phyloP scores from a whole-genome alignment of 2,888 invertebrate genomes.

The Habroteleia sp. region DNA sequence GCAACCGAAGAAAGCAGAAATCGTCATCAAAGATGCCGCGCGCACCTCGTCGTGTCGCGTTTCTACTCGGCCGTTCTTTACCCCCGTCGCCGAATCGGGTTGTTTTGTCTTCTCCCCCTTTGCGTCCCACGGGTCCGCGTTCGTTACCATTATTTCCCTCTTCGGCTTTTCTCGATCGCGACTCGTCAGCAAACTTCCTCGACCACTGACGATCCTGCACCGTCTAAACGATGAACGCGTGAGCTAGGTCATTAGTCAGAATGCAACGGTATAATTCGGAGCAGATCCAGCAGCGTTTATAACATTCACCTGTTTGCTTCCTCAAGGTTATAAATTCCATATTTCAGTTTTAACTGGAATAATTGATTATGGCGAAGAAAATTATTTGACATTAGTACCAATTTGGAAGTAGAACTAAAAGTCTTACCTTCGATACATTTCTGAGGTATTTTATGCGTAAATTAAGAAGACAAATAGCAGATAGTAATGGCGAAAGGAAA shows the following conservation, averaged over 20 bases:
- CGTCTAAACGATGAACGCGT: conserved; percentile 19
- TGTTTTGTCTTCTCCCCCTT: conserved; percentile 50
- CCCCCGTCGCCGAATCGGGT: conserved; percentile 66
- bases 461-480: no score
- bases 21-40: conserved; percentile 75
- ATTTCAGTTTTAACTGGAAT: no score
- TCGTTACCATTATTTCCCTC: conserved; percentile 21
- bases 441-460: no score
- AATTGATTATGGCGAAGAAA: no score
- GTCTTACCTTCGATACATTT: no score
- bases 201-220: conserved; percentile 9
- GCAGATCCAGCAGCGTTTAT: no score
- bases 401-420: no score
- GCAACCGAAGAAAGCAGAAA: conserved; percentile 66
- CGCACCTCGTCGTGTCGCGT: conserved; percentile 67
- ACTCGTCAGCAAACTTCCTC: conserved; percentile 12
- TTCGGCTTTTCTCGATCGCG: conserved; percentile 8
- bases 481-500: no score
- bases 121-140: conserved; percentile 55
- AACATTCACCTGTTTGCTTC: no score
- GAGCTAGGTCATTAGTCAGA: background rate
- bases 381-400: no score
- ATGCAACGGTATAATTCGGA: no score
- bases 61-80: conserved; percentile 71
- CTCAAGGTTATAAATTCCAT: no score